Conservation (phyloP, 2,888 invertebrate genomes). For the Drosophila recens region DNA sequence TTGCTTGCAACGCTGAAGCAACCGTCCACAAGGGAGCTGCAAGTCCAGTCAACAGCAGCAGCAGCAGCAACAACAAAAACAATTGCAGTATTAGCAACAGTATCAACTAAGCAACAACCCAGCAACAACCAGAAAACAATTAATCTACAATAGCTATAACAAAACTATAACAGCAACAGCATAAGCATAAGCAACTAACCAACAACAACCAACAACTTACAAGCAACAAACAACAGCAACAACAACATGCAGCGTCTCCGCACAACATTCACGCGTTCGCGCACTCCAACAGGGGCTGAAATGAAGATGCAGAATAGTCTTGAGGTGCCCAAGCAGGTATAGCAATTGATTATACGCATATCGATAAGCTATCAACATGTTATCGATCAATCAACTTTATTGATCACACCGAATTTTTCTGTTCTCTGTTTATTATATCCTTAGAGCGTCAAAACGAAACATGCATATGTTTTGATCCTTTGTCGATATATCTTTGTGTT, state of each 20-base stretch:
- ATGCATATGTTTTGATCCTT: neutral
- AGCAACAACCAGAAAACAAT: constrained; percentile 15
- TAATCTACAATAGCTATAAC: constrained; percentile 13
- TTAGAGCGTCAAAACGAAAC: neutral
- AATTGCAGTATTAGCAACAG: constrained; percentile 4
- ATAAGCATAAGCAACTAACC: constrained; percentile 49
- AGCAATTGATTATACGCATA: neutral
- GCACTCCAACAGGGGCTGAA: constrained; percentile 94
- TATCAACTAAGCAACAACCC: constrained; percentile 18
- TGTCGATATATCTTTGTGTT: neutral
- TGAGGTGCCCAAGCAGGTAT: constrained; percentile 94
- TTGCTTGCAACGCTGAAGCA: constrained; percentile 27
- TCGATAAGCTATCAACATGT: constrained; percentile 1
- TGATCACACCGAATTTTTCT: neutral
- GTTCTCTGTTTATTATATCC: neutral
- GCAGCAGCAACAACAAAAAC: constrained; percentile 4
- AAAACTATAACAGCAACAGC: constrained; percentile 20
- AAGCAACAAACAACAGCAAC: constrained; percentile 6
- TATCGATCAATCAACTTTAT: constrained; percentile 2
- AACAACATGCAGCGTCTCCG: constrained; percentile 87
- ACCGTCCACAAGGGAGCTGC: constrained; percentile 45
- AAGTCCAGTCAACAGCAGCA: constrained; percentile 19
- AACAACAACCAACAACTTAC: constrained; percentile 2
- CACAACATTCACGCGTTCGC: constrained; percentile 94
- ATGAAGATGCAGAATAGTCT: constrained; percentile 96